Conservation (phyloP, 2,888 invertebrate genomes). For the Anorthoa munda region DNA sequence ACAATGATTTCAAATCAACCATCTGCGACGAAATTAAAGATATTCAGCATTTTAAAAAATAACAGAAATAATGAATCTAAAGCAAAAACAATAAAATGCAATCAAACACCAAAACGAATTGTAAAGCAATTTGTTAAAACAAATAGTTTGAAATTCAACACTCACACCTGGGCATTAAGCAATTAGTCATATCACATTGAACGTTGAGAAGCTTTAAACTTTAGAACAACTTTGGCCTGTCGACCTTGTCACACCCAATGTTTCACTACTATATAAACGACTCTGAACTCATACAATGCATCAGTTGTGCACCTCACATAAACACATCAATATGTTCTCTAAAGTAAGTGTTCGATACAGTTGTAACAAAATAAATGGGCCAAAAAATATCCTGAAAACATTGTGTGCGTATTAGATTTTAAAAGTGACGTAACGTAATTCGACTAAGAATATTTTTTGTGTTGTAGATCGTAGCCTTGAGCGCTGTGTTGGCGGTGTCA, state of each 20-base stretch:
- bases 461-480: constrained; percentile 80
- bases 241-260: constrained; percentile 80
- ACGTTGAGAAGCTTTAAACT: constrained; percentile 57
- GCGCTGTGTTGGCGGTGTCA: constrained; percentile 84
- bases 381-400: neutral
- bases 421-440: constrained; percentile 10
- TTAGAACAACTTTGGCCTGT: constrained; percentile 75
- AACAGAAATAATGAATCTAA: neutral
- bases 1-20: neutral
- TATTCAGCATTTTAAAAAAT: neutral
- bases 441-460: constrained; percentile 22
- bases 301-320: constrained; percentile 76
- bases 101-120: constrained; percentile 7
- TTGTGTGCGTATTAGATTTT: neutral
- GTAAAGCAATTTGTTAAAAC: neutral
- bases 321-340: constrained; percentile 81
- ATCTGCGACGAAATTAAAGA: neutral
- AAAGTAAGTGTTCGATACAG: constrained; percentile 79
- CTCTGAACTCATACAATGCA: constrained; percentile 72
- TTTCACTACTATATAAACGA: constrained; percentile 78
- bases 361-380: constrained; percentile 6
- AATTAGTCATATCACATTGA: constrained; percentile 54
- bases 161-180: constrained; percentile 4
- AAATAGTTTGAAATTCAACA: constrained; percentile 1
- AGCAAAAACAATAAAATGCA: constrained; percentile 9